These are phyloP conservation scores for Ophonus ardosiacus DNA, from an alignment of 2,888 invertebrate genomes.

Conservation along the genomic window DNA sequence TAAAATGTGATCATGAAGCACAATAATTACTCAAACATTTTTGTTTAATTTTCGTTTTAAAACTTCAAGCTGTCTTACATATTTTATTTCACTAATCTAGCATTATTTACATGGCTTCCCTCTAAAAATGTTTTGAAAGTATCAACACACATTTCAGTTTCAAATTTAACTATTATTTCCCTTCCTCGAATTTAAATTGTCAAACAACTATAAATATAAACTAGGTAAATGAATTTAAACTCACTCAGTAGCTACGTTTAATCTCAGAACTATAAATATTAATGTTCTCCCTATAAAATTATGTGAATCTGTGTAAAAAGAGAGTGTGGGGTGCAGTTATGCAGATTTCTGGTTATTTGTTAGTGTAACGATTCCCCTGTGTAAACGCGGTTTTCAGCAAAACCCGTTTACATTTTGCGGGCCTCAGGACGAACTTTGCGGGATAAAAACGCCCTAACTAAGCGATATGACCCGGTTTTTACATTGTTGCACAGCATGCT, in stretches of 20 bases:
- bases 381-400: constrained; percentile 22
- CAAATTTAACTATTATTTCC: background rate
- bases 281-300: constrained; percentile 13
- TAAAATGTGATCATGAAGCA: too few relatives aligned
- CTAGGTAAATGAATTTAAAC: background rate
- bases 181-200: background rate
- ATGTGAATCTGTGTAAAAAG: constrained; percentile 12
- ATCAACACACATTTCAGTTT: background rate
- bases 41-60: background rate
- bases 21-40: background rate
- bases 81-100: background rate
- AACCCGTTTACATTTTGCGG: constrained; percentile 44
- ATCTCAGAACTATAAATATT: constrained; percentile 14
- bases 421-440: constrained; percentile 1
- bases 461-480: constrained; percentile 41
- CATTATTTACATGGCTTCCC: background rate
- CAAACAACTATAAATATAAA: background rate
- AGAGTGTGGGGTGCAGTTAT: constrained; percentile 21
- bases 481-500: constrained; percentile 42
- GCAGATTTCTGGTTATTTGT: constrained; percentile 8
- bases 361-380: constrained; percentile 11
- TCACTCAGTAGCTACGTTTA: background rate
- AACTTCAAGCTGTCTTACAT: background rate
- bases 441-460: constrained; percentile 41
- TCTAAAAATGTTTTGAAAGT: background rate